phyloP scores from a whole-genome alignment of 2,888 invertebrate genomes.

The Pherbina coryleti region DNA sequence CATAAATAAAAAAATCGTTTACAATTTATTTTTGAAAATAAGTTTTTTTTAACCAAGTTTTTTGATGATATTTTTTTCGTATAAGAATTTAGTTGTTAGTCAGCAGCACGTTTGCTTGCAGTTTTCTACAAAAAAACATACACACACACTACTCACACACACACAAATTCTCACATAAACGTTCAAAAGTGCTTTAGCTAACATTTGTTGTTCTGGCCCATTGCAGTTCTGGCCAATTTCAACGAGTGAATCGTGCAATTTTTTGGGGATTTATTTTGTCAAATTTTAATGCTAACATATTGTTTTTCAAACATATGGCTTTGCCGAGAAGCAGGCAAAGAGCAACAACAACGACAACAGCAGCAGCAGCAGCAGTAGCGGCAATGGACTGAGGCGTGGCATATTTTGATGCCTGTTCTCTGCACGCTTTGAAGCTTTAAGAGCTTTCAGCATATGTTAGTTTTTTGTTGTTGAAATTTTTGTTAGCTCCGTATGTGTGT shows the following conservation, averaged over 20 bases:
- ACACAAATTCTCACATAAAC: not conserved
- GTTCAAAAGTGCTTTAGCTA: not conserved
- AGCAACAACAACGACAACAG: slow-evolving; percentile 20
- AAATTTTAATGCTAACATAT: slow-evolving; percentile 39
- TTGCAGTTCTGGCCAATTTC: not conserved
- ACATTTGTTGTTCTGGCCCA: not conserved
- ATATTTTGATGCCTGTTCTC: not conserved
- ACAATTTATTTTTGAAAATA: too few relatives aligned
- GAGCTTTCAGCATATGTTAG: not conserved
- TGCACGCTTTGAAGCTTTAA: not conserved
- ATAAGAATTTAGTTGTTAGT: not conserved
- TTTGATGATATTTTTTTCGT: not conserved
- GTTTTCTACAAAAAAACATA: not conserved
- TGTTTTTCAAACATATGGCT: slow-evolving; percentile 23
- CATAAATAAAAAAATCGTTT: too few relatives aligned
- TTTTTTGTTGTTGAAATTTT: not conserved
- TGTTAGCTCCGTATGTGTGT: not conserved
- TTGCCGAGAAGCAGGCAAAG: slow-evolving; percentile 40
- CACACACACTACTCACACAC: not conserved
- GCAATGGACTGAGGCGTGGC: not conserved
- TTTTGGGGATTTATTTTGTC: slow-evolving; percentile 38
- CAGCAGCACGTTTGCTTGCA: not conserved
- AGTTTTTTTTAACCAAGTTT: too few relatives aligned
- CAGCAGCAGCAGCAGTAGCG: not conserved
- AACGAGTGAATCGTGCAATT: slow-evolving; percentile 24